phyloP scores from a whole-genome alignment of 2,113 vertebrate species.

The Tichodroma muraria region DNA sequence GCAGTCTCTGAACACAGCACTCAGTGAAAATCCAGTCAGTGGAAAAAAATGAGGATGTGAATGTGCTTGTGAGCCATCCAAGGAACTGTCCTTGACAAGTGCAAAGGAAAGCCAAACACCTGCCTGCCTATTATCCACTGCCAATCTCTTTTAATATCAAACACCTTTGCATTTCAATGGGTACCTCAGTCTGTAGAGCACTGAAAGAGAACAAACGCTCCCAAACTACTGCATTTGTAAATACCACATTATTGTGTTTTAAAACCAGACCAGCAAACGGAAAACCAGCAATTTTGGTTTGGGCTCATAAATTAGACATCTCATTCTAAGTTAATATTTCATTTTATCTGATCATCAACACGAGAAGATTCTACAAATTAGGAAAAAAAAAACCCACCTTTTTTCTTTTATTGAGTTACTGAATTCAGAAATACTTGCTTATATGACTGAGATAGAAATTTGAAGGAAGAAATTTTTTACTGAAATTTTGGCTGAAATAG shows the following conservation, averaged over 20 bases:
- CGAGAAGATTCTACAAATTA: neutral
- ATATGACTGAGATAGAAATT: neutral
- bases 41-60: constrained; percentile 12
- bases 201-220: neutral
- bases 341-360: neutral
- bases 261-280: neutral
- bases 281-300: neutral
- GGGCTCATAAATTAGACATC: neutral
- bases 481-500: rapidly evolving
- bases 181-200: neutral
- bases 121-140: neutral
- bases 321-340: neutral
- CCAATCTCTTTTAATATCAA: neutral
- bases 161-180: neutral
- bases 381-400: neutral
- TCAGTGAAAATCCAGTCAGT: constrained; percentile 18
- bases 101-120: neutral
- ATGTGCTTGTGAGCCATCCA: neutral
- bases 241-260: neutral
- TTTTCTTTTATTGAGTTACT: neutral
- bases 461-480: neutral
- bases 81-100: constrained; percentile 19
- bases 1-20: neutral
- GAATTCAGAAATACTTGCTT: neutral
- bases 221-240: neutral